A percentile compares a stretch with the other conserved stretches of the same genome.
phyloP scores from a whole-genome alignment of 2,888 invertebrate species.

The Zygogramma bicolorata region DNA sequence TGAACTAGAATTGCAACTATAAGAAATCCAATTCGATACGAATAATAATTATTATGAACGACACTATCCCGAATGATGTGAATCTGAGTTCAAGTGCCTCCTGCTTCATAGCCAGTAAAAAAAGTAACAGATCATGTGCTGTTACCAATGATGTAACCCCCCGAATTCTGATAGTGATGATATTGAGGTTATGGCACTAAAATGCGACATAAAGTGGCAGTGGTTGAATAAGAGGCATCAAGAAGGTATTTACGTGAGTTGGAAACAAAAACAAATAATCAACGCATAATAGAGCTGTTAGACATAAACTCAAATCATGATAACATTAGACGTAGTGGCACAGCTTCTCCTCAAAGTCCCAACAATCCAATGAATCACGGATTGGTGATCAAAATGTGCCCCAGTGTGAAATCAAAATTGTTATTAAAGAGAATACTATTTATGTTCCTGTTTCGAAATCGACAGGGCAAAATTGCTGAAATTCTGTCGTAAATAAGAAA shows the following conservation, averaged over 20 bases:
- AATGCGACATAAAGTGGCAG: neutral
- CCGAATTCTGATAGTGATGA: neutral
- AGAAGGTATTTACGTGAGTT: neutral
- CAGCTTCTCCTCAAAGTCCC: too few relatives aligned
- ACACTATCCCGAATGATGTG: neutral
- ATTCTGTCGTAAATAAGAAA: too few relatives aligned
- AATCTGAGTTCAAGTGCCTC: neutral
- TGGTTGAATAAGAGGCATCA: neutral
- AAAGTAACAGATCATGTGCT: neutral
- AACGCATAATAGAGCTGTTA: neutral
- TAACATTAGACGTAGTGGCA: too few relatives aligned
- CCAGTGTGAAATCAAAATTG: too few relatives aligned
- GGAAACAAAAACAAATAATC: neutral
- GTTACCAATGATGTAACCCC: neutral
- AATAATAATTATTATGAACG: neutral
- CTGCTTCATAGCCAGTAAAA: neutral
- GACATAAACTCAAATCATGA: too few relatives aligned
- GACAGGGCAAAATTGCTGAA: too few relatives aligned
- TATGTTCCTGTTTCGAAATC: too few relatives aligned
- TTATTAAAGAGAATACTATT: too few relatives aligned
- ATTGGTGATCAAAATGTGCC: too few relatives aligned
- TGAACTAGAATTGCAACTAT: too few relatives aligned
- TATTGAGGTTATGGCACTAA: neutral
- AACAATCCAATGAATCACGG: too few relatives aligned
- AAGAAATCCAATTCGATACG: too few relatives aligned